Evolutionary conservation across 2,888 invertebrate species (phyloP).

Genomic region (Scaptomyza parva): DNA sequence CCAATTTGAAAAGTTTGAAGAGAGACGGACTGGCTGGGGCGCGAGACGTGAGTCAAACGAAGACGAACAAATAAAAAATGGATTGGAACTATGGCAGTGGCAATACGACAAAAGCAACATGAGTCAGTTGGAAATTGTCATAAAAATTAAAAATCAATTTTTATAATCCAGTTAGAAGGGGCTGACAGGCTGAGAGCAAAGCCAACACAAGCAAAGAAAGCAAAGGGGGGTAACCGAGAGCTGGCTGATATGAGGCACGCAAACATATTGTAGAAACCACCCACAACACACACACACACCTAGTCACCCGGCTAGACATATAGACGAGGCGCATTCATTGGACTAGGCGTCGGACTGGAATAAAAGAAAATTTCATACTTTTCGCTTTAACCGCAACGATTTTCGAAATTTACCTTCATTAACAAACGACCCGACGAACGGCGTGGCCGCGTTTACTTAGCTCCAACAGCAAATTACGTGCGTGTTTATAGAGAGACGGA

Average conservation of each 20-base stretch:
- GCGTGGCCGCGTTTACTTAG: constrained; percentile 69
- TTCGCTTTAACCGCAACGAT: constrained; percentile 73
- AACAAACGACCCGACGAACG: constrained; percentile 75
- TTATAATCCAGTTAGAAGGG: constrained; percentile 83
- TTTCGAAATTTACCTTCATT: constrained; percentile 81
- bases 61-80: constrained; percentile 55
- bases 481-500: constrained; percentile 35
- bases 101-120: constrained; percentile 27
- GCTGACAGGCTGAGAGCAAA: constrained; percentile 33
- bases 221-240: constrained; percentile 10
- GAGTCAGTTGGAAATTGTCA: constrained; percentile 80
- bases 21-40: neutral
- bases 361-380: constrained; percentile 77
- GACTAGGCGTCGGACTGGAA: constrained; percentile 63
- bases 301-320: constrained; percentile 28
- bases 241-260: constrained; percentile 51
- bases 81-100: constrained; percentile 30
- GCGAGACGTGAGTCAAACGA: constrained; percentile 19
- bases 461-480: constrained; percentile 36
- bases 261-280: constrained; percentile 44
- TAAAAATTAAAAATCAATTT: constrained; percentile 84
- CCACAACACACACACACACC: constrained; percentile 26
- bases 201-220: constrained; percentile 29
- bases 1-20: constrained; percentile 38
- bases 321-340: constrained; percentile 16